phyloP scores from a whole-genome alignment of 2,797 vertebrate species.

The Strix occidentalis region DNA sequence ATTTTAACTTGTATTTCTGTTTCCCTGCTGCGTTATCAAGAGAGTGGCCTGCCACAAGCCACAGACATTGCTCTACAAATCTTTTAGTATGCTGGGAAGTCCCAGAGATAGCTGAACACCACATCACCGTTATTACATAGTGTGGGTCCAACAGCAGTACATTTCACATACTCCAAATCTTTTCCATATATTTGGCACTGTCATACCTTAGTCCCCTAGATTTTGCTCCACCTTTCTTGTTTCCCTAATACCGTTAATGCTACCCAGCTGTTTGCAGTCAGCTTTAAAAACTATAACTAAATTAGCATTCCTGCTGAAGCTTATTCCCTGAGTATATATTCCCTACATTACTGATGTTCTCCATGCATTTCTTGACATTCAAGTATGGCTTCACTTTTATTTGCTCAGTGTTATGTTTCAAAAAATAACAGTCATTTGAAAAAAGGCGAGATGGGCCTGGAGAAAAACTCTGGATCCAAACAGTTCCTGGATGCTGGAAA shows the following conservation, averaged over 20 bases:
- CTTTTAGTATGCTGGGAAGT: slow-evolving; percentile 14
- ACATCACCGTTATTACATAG: background rate
- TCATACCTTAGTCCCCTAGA: slow-evolving; percentile 45
- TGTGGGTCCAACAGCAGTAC: slow-evolving; percentile 7
- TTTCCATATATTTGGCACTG: slow-evolving; percentile 73
- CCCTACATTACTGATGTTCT: slow-evolving; percentile 53
- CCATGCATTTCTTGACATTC: slow-evolving; percentile 61
- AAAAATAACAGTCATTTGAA: slow-evolving; percentile 28
- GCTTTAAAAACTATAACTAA: slow-evolving; percentile 68
- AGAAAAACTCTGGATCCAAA: slow-evolving; percentile 11
- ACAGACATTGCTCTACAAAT: background rate
- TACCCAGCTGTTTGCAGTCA: slow-evolving; percentile 72
- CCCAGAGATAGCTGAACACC: slow-evolving; percentile 10
- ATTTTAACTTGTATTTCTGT: slow-evolving; percentile 1
- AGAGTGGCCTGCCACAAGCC: slow-evolving; percentile 26
- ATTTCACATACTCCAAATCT: slow-evolving; percentile 62
- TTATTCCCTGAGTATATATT: slow-evolving; percentile 65
- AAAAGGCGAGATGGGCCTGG: background rate
- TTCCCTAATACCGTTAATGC: slow-evolving; percentile 63
- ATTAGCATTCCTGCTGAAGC: slow-evolving; percentile 68
- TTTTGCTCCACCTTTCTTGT: slow-evolving; percentile 72
- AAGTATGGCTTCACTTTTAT: slow-evolving; percentile 51
- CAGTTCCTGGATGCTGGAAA: background rate
- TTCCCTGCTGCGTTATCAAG: background rate
- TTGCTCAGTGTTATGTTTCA: slow-evolving; percentile 54